Percentiles rank a stretch among this genome's conserved stretches.
Conservation (phyloP, 2,888 invertebrate genomes). For the Sialis lutaria region DNA sequence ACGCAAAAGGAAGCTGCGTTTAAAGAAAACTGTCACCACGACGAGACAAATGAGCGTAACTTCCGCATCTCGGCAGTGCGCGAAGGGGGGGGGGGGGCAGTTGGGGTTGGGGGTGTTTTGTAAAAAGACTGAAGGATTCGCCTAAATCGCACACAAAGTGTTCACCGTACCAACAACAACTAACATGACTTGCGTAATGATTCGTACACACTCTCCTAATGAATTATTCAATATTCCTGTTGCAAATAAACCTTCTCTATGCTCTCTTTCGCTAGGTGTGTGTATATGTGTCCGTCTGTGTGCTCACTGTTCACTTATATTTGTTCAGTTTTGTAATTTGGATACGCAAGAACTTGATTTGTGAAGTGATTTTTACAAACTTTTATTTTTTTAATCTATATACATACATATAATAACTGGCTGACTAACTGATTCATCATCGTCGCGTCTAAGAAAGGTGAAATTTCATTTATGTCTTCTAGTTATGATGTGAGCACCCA, state of each 20-base stretch:
- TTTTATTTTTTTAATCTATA: no score
- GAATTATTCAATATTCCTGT: constrained; percentile 22
- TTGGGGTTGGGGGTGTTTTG: constrained; percentile 14
- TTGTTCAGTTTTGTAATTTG: no score
- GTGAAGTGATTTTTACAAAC: no score
- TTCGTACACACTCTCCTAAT: constrained; percentile 22
- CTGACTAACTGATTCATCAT: no score
- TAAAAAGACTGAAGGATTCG: constrained; percentile 12
- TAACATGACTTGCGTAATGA: constrained; percentile 18
- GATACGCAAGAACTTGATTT: no score
- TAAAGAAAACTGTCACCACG: constrained; percentile 1
- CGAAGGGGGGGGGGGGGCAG: constrained; percentile 12
- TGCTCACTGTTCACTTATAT: no score
- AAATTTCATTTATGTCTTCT: no score
- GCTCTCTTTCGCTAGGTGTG: neutral
- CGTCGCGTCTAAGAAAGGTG: no score
- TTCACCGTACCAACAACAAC: constrained; percentile 22
- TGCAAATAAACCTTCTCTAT: neutral
- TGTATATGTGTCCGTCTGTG: no score
- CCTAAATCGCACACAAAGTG: constrained; percentile 20
- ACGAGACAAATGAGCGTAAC: constrained; percentile 17
- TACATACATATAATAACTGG: no score
- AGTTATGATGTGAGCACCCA: no score
- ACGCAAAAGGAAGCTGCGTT: neutral
- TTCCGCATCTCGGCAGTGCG: constrained; percentile 15